phyloP scores from a whole-genome alignment of 2,113 vertebrate genomes.

The Morone saxatilis region DNA sequence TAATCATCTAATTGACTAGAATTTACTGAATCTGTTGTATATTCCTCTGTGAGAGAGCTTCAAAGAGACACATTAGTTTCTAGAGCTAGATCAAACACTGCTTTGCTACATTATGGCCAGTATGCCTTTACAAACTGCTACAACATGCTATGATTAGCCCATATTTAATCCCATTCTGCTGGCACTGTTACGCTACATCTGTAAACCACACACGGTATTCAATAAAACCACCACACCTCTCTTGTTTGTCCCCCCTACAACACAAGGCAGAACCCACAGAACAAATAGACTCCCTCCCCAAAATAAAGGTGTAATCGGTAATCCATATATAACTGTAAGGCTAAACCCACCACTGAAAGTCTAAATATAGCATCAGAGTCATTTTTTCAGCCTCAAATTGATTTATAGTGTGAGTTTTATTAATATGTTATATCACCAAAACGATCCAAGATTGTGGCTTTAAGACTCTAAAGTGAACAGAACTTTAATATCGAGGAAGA shows the following conservation, averaged over 20 bases:
- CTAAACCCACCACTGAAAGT: not conserved
- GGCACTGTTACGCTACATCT: not conserved
- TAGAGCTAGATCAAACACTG: not conserved
- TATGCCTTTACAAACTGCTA: not conserved
- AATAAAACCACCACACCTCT: slow-evolving; percentile 4
- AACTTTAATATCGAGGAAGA: slow-evolving; percentile 43
- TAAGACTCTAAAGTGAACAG: slow-evolving; percentile 25
- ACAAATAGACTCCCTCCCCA: not conserved
- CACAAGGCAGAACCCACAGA: not conserved
- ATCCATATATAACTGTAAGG: not conserved
- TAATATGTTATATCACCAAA: slow-evolving; percentile 17
- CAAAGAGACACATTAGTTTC: not conserved
- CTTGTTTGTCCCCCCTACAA: not conserved
- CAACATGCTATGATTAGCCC: not conserved
- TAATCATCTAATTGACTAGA: too few species aligned
- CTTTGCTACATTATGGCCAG: not conserved
- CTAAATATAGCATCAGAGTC: slow-evolving; percentile 3
- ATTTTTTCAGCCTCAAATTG: not conserved
- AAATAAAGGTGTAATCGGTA: not conserved
- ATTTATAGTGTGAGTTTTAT: slow-evolving; percentile 14
- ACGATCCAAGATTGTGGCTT: not conserved
- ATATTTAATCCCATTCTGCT: not conserved
- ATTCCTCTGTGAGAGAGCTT: not conserved
- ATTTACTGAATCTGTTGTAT: not conserved
- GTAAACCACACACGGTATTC: not conserved